phyloP scores from a whole-genome alignment of 2,113 vertebrate genomes.

The Daubentonia madagascariensis region DNA sequence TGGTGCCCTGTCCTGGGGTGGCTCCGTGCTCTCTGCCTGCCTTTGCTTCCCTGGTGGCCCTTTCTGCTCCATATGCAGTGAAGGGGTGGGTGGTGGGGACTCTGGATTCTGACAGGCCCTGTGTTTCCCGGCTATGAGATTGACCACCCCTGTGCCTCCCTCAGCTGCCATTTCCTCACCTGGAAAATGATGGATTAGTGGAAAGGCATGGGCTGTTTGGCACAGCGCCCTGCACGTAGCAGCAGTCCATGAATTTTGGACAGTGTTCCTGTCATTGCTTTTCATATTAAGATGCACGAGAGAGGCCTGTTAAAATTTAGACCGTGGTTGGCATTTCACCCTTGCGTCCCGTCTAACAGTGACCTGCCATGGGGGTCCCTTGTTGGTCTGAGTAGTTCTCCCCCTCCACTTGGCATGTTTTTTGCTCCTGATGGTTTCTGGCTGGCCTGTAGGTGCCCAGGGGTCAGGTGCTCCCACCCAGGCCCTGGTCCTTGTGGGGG shows the following conservation, averaged over 20 bases:
- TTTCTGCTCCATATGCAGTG: background rate
- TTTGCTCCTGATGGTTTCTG: too few relatives aligned
- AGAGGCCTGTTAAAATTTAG: background rate
- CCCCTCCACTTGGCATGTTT: background rate
- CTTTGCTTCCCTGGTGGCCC: background rate
- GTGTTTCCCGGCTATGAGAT: too few relatives aligned
- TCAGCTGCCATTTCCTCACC: background rate
- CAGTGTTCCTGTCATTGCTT: background rate
- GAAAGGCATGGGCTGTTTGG: too few relatives aligned
- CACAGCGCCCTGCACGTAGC: too few relatives aligned
- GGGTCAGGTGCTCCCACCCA: too few relatives aligned
- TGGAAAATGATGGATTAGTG: background rate
- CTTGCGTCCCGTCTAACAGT: fast-evolving
- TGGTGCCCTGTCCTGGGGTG: background rate
- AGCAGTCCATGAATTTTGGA: background rate
- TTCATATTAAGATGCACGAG: background rate
- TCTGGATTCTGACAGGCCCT: background rate
- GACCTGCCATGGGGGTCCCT: background rate
- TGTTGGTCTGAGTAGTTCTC: background rate
- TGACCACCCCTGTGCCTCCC: too few relatives aligned
- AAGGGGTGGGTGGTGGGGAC: background rate
- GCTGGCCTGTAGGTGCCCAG: too few relatives aligned
- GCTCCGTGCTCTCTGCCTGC: background rate
- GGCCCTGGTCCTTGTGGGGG: too few relatives aligned
- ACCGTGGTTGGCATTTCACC: background rate